Evolutionary conservation across 2,797 vertebrate genomes (phyloP).

Genomic region (Hemibagrus guttatus): DNA sequence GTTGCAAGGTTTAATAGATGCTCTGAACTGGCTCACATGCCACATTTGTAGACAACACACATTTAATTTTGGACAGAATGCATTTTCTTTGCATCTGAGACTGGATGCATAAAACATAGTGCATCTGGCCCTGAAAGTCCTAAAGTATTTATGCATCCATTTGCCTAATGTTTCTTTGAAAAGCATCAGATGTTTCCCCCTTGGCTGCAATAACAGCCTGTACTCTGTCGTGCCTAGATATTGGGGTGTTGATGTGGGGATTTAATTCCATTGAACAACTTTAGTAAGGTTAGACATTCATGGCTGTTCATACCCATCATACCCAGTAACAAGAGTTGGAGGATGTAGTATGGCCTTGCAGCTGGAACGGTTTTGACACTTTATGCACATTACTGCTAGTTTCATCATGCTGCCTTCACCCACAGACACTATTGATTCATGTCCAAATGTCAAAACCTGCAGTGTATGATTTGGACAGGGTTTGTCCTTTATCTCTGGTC

Average conservation of each 20-base stretch:
- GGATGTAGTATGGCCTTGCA: not conserved
- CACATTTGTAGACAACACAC: not conserved
- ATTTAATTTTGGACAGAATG: not conserved
- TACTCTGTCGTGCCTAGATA: not conserved
- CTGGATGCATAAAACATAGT: not conserved
- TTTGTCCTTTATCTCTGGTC: slow-evolving; percentile 4
- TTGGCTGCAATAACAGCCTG: slow-evolving; percentile 8
- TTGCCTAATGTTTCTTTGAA: slow-evolving; percentile 19
- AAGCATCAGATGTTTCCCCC: not conserved
- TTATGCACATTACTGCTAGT: slow-evolving; percentile 21
- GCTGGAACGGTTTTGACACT: slow-evolving; percentile 5
- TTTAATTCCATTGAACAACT: slow-evolving; percentile 15
- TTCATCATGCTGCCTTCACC: slow-evolving; percentile 26
- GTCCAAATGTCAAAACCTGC: slow-evolving; percentile 21
- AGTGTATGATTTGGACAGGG: slow-evolving; percentile 4
- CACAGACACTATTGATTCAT: slow-evolving; percentile 14
- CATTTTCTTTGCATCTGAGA: slow-evolving; percentile 6
- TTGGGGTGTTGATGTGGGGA: not conserved
- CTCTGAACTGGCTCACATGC: not conserved
- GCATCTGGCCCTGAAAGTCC: slow-evolving; percentile 3
- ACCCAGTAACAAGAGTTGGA: not conserved
- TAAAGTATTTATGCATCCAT: slow-evolving; percentile 17
- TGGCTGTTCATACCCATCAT: not conserved
- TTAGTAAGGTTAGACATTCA: slow-evolving; percentile 10
- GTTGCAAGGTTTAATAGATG: not conserved